phyloP scores from a whole-genome alignment of 2,113 vertebrate genomes.

The Pteruthius melanotis region DNA sequence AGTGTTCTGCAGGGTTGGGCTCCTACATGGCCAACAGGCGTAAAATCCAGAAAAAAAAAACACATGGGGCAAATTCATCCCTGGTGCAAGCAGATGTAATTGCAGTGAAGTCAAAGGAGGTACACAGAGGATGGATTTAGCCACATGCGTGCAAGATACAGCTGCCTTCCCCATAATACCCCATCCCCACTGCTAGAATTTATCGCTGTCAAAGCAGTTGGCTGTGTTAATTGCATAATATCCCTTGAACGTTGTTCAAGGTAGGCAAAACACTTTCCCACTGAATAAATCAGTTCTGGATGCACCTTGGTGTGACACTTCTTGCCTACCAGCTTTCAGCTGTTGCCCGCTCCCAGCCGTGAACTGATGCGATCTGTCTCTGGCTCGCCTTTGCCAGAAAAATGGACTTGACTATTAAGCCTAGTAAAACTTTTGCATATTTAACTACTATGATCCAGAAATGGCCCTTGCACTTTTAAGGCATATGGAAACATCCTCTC shows the following conservation, averaged over 20 bases:
- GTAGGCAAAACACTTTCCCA: slow-evolving; percentile 33
- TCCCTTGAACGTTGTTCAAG: not conserved
- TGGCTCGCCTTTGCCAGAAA: slow-evolving; percentile 55
- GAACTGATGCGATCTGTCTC: slow-evolving; percentile 15
- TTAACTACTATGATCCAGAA: slow-evolving; percentile 63
- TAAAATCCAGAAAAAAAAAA: slow-evolving; percentile 30
- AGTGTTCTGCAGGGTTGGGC: not conserved
- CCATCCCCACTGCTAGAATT: not conserved
- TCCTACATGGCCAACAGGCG: not conserved
- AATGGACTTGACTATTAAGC: slow-evolving; percentile 52
- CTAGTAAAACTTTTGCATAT: slow-evolving; percentile 16
- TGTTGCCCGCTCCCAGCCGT: not conserved
- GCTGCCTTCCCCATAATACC: not conserved
- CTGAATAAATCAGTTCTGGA: slow-evolving; percentile 40
- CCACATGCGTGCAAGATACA: not conserved
- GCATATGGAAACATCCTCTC: slow-evolving; percentile 57
- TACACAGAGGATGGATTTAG: slow-evolving; percentile 36
- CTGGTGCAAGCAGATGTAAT: not conserved
- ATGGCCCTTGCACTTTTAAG: slow-evolving; percentile 68
- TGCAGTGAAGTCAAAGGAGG: not conserved
- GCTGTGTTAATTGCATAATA: slow-evolving; percentile 2
- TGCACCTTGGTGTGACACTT: slow-evolving; percentile 43
- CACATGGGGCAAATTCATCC: slow-evolving; percentile 8
- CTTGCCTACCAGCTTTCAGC: slow-evolving; percentile 34
- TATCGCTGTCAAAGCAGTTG: not conserved